Evolutionary conservation across 2,888 invertebrate species (phyloP).

Genomic region (Podabrus alpinus): DNA sequence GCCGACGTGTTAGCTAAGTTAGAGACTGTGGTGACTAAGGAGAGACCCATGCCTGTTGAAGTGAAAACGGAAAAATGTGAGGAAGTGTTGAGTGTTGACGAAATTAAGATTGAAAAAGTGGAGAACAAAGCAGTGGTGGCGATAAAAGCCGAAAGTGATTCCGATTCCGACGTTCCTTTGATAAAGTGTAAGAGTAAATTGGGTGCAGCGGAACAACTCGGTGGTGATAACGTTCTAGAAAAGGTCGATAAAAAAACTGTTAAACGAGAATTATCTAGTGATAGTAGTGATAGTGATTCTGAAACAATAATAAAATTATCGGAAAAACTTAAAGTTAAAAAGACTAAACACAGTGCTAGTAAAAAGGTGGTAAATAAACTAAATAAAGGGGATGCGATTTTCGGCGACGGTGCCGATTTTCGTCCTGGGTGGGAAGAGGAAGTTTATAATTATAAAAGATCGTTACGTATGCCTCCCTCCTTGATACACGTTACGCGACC

Average conservation of each 20-base stretch:
- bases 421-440: constrained; percentile 84
- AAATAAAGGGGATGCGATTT: constrained; percentile 61
- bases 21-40: constrained; percentile 45
- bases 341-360: constrained; percentile 45
- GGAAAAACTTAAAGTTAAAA: constrained; percentile 38
- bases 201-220: constrained; percentile 39
- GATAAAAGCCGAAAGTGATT: constrained; percentile 37
- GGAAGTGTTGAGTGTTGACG: constrained; percentile 9
- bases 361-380: constrained; percentile 37
- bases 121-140: constrained; percentile 22
- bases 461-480: constrained; percentile 79
- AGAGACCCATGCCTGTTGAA: constrained; percentile 39
- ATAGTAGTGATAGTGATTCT: constrained; percentile 54
- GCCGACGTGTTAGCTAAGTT: constrained; percentile 45
- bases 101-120: constrained; percentile 26
- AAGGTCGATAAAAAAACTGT: not conserved
- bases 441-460: constrained; percentile 79
- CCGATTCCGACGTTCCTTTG: constrained; percentile 43
- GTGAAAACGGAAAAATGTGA: constrained; percentile 27
- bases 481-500: constrained; percentile 80
- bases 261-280: constrained; percentile 6
- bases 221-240: constrained; percentile 38
- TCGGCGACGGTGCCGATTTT: constrained; percentile 73
- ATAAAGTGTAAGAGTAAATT: constrained; percentile 37
- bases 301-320: constrained; percentile 29